Base-by-base conservation (phyloP, 92 coral and sea anemone species). In the Bergia sp. region DNA sequence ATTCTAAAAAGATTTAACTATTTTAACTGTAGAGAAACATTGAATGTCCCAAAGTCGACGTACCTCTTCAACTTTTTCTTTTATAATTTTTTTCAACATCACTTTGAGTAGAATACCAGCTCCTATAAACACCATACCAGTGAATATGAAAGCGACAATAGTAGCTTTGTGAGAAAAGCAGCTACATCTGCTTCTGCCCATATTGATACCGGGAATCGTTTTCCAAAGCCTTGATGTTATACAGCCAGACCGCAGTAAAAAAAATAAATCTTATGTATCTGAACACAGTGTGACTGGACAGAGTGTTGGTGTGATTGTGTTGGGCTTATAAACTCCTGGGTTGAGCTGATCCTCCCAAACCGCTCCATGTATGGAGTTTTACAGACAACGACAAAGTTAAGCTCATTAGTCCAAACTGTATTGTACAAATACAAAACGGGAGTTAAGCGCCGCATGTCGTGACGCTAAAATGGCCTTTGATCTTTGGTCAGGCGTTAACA, bases 311-410 rank as follows among this genome's bases (percentile, higher is more conserved):
- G 80, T 21, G 29, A 42, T 39, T 42, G 58, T 39, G 50, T 41
- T 39, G 53, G 80, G 21, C 80, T 76, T 76, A 41, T 76, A 76
- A 16, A 76, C 29, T 42, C 47, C 3, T 1, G 80, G 9, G 50
- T 40, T 42, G 80, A 4, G n/a, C 11, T 12, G 16, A 5, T 76
- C 50, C 49, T 12, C 50, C 13, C 20, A 5, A 37, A 64, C 76
- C 64, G 75, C 23, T 82, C 86, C 86, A 82, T 82, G 41, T 82
- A 29, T 82, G 86, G 86, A 21, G 3, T 29, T 69, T 12, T 36
- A 42, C 29, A 69, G 20, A 21, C 41, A 41, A 12, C 10, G 4
- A 1, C n/a, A 64, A 36, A 18, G 4, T 44, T 39, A 76, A 76
- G 12, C 53, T 76, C 45, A 37, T 61, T 61, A 61, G 69, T 61